These are phyloP conservation scores for Patella ulyssiponensis DNA, from an alignment of 2,888 invertebrate species.

Conservation along the genomic window DNA sequence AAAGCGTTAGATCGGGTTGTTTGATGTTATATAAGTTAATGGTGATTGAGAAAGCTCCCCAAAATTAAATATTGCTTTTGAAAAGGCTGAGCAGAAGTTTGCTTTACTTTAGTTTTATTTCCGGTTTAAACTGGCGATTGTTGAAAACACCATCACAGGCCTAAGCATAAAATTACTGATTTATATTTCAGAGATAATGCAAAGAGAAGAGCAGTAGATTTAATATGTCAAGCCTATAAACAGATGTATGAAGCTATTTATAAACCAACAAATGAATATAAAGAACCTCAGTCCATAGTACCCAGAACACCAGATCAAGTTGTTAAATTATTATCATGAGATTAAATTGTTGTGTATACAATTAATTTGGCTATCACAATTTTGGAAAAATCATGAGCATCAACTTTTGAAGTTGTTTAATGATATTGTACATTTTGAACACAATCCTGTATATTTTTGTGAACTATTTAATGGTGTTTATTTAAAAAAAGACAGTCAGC, in stretches of 20 bases:
- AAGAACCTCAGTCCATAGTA: slow-evolving; percentile 82
- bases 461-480: too few species aligned
- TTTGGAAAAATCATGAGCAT: too few species aligned
- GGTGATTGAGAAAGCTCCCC: background rate
- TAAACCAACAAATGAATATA: slow-evolving; percentile 84
- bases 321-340: slow-evolving; percentile 62
- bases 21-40: too few species aligned
- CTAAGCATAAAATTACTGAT: slow-evolving; percentile 5
- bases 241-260: slow-evolving; percentile 87
- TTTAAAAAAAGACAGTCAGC: too few species aligned
- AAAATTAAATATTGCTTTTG: background rate
- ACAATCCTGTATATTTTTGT: too few species aligned
- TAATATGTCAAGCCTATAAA: slow-evolving; percentile 89
- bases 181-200: slow-evolving; percentile 65
- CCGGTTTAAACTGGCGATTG: too few species aligned
- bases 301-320: slow-evolving; percentile 82
- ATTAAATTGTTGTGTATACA: slow-evolving; percentile 8
- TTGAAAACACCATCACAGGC: background rate
- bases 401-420: too few species aligned
- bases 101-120: background rate
- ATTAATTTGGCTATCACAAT: too few species aligned
- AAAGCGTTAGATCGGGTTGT: too few species aligned
- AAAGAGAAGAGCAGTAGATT: slow-evolving; percentile 86
- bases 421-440: too few species aligned
- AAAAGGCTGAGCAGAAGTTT: too few species aligned